A percentile compares a stretch with the other conserved stretches of the same genome.
These are phyloP conservation scores for Equus przewalskii DNA, from an alignment of 2,113 vertebrate genomes.

Conservation along the genomic window DNA sequence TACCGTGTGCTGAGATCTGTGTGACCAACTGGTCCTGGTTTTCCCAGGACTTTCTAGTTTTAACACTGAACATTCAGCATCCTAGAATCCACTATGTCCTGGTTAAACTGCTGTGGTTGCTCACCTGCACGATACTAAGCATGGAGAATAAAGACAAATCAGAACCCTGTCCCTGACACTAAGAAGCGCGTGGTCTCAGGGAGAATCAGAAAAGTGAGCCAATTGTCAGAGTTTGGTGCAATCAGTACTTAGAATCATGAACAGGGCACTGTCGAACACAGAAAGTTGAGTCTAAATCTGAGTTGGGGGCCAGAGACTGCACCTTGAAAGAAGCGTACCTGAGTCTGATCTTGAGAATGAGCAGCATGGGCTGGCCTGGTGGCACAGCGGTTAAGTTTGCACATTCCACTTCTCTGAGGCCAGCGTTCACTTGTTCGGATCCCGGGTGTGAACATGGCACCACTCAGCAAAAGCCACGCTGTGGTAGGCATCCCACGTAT, in stretches of 20 bases:
- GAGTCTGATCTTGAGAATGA: not conserved
- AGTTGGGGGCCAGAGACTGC: not conserved
- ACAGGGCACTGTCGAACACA: fast-evolving
- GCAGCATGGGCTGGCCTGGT: no score
- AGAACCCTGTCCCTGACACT: not conserved
- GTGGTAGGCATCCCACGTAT: no score
- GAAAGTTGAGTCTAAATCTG: not conserved
- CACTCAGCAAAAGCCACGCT: no score
- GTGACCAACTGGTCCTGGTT: not conserved
- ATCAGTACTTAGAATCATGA: not conserved
- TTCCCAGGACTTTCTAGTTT: not conserved
- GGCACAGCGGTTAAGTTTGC: no score
- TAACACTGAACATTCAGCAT: not conserved
- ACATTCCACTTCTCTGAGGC: no score
- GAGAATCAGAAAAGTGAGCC: not conserved
- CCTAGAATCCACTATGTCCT: not conserved
- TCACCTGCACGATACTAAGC: not conserved
- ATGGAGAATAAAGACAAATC: not conserved
- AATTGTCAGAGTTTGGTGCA: not conserved
- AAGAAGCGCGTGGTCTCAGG: not conserved
- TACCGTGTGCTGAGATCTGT: not conserved
- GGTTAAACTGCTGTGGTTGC: not conserved
- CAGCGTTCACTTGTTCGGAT: no score
- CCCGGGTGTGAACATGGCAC: no score
- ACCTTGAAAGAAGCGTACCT: not conserved